phyloP scores from a whole-genome alignment of 1,140 invertebrate genomes.

The Megalonaias nervosa region DNA sequence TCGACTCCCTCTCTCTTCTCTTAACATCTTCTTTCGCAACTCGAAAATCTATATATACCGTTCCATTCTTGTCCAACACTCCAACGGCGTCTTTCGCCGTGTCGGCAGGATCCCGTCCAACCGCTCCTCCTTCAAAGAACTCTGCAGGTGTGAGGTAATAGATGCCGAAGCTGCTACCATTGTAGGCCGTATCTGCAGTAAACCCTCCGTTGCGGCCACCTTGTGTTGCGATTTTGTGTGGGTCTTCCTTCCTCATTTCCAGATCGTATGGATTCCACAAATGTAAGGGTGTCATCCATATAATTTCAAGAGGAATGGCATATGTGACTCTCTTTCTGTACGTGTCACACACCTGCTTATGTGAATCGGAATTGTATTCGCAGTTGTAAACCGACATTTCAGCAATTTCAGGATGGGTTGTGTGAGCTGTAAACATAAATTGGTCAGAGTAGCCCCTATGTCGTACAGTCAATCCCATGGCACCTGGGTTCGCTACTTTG shows the following conservation, averaged over 20 bases:
- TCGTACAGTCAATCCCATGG: not conserved
- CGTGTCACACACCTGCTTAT: conserved; percentile 23
- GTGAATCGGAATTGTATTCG: not conserved
- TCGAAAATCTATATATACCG: conserved; percentile 3
- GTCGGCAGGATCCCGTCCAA: conserved; percentile 22
- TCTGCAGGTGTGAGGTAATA: conserved; percentile 50
- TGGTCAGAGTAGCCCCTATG: no score
- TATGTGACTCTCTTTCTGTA: conserved; percentile 41
- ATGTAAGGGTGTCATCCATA: conserved; percentile 58
- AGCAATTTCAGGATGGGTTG: not conserved
- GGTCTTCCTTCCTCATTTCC: not conserved
- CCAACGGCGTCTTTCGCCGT: conserved; percentile 29
- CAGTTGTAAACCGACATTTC: no score
- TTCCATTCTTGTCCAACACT: conserved; percentile 45
- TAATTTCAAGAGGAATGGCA: conserved; percentile 59
- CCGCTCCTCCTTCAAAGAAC: conserved; percentile 45
- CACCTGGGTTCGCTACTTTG: not conserved
- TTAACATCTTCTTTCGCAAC: not conserved
- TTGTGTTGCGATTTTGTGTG: not conserved
- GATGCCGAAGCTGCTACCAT: conserved; percentile 40
- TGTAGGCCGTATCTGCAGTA: conserved; percentile 45
- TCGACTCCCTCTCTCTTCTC: no score
- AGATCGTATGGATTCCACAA: conserved; percentile 60
- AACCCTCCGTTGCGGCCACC: conserved; percentile 38
- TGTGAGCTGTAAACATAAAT: no score